phyloP scores from a whole-genome alignment of 2,888 invertebrate species.

The Cancer borealis region DNA sequence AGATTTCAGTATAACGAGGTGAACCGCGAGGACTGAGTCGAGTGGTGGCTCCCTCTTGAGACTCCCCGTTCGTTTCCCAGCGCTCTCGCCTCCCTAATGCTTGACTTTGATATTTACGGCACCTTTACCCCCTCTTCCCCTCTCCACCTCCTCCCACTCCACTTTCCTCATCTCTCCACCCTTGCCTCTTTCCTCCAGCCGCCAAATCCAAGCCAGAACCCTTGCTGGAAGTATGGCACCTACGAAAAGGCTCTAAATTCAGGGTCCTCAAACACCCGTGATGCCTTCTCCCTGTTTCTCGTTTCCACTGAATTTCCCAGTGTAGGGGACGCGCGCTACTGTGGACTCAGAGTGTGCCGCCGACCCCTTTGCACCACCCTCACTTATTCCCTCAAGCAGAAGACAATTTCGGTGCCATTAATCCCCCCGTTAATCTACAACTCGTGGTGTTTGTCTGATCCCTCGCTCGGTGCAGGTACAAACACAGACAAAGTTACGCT shows the following conservation, averaged over 20 bases:
- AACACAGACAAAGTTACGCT: neutral
- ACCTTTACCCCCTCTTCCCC: neutral
- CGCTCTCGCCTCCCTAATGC: neutral
- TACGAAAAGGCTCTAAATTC: neutral
- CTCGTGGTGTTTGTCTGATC: neutral
- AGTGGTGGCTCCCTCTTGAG: conserved; percentile 15
- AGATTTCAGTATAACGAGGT: neutral
- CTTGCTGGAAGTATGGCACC: neutral
- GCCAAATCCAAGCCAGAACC: neutral
- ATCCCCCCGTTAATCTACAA: neutral
- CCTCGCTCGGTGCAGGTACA: neutral
- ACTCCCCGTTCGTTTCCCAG: neutral
- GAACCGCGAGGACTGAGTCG: neutral
- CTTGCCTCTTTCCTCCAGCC: neutral
- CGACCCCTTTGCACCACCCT: neutral
- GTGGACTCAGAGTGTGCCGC: neutral
- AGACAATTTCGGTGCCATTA: neutral
- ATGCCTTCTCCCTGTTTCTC: neutral
- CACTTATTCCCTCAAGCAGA: neutral
- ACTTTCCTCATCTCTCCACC: neutral
- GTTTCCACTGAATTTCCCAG: neutral
- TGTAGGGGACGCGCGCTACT: neutral
- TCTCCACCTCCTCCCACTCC: neutral
- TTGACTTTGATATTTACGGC: conserved; percentile 14
- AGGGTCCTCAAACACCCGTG: neutral